Conservation (phyloP, 2,888 invertebrate genomes). For the Oegoconia quadripuncta region DNA sequence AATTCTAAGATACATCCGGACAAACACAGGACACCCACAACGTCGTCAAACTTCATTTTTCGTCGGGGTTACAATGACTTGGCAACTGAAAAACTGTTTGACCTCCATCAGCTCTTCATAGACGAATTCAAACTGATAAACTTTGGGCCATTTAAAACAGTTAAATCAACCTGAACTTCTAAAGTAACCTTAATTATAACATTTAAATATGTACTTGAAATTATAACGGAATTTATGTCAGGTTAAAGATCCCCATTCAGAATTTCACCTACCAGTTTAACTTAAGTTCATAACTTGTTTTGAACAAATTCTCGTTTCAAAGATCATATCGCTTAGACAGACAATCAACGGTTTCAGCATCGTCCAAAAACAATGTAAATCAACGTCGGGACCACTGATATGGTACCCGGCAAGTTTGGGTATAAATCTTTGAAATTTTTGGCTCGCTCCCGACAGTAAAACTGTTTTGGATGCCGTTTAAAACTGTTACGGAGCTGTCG, state of each 20-base stretch:
- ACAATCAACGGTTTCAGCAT: conserved; percentile 23
- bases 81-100: no score
- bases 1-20: no score
- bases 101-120: no score
- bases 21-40: no score
- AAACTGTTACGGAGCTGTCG: conserved; percentile 8
- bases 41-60: no score
- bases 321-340: conserved; percentile 19
- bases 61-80: no score
- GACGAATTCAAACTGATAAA: no score
- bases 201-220: no score
- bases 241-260: conserved; percentile 7
- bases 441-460: conserved; percentile 22
- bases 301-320: conserved; percentile 17
- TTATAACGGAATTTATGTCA: no score
- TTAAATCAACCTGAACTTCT: no score
- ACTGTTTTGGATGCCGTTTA: conserved; percentile 12
- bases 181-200: no score
- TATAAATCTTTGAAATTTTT: conserved; percentile 35
- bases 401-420: conserved; percentile 23
- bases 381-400: conserved; percentile 30
- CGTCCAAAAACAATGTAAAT: conserved; percentile 36
- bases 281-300: conserved; percentile 13
- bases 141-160: no score
- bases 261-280: conserved; percentile 10